Evolutionary conservation across 2,888 invertebrate genomes (phyloP).

Genomic region (Drosophila quinaria): DNA sequence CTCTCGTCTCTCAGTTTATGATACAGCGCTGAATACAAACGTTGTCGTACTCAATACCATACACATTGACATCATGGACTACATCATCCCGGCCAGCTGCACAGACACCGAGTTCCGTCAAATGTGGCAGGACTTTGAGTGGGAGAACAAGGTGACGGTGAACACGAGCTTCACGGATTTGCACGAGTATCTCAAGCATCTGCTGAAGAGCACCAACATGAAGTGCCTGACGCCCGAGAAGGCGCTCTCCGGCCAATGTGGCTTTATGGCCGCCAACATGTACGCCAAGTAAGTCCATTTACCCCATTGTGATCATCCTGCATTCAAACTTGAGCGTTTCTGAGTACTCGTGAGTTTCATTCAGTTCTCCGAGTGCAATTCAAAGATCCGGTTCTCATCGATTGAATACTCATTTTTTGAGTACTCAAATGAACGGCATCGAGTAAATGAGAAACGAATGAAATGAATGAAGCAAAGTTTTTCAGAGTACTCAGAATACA

Average conservation of each 20-base stretch:
- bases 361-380: no score
- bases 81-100: constrained; percentile 97
- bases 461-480: no score
- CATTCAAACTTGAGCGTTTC: no score
- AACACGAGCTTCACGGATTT: constrained; percentile 97
- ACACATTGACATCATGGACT: constrained; percentile 99
- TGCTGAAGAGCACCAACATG: constrained; percentile 99
- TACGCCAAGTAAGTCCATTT: constrained; percentile 90
- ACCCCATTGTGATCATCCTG: background rate
- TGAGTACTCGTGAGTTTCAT: no score
- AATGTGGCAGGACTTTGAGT: constrained; percentile 99
- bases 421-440: no score
- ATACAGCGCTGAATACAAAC: constrained; percentile 92
- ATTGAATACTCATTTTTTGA: no score
- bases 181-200: constrained; percentile 95
- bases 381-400: no score
- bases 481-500: no score
- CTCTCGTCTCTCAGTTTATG: constrained; percentile 91
- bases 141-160: constrained; percentile 99
- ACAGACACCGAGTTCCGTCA: constrained; percentile 98
- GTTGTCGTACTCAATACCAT: constrained; percentile 99
- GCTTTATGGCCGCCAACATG: constrained; percentile 99
- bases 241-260: constrained; percentile 98
- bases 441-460: no score
- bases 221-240: constrained; percentile 99